Evolutionary conservation across 2,113 vertebrate genomes (phyloP), one percentile per base, ranked within the genome.

Genomic region (Tonatia bakeri): DNA sequence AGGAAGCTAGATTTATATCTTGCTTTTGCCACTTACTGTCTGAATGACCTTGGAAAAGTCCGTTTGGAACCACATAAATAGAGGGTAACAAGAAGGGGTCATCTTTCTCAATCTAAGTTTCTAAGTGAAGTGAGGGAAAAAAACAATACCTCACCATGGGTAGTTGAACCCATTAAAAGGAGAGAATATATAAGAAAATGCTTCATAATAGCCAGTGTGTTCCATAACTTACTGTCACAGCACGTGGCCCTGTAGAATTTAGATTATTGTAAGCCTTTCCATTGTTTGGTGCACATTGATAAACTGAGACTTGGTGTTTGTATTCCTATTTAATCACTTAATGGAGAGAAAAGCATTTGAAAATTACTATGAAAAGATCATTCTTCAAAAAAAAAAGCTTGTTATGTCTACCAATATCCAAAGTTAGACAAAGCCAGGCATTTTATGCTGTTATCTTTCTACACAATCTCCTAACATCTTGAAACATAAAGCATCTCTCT

Each of bases 371-470:
- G 38, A 69, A 93, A 90, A 69, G 31, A 43, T 33, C 40, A 67
- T 64, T 92, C 73, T n/a, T n/a, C 52, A 80, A 61, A 92, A 92
- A 47, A 43, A 76, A 40, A 83, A 80, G 16, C 26, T 54, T 95
- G 36, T 90, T 90, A 75, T 88, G 81, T 92, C 81, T 95, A 33
- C 19, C 15, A 31, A 73, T 17, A 73, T 67, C 73, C 31, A 91
- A 80, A 82, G 82, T 77, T 82, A 83, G 83, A 88, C 76, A 91
- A 95, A 93, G 43, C 45, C 83, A 69, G 17, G 15, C 31, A 85
- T 85, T 94, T 94, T 15, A 67, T 24, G 5, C 26, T 75, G n/a
- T 70, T 94, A 73, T 81, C 93, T 83, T 93, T 61, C 64, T 10
- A 31, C 20, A 92, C n/a, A 72, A 82, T 96, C 81, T 92, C 56